Conservation (phyloP, 37 sponge, comb jelly and placozoan species). For the Crambe crambe region DNA sequence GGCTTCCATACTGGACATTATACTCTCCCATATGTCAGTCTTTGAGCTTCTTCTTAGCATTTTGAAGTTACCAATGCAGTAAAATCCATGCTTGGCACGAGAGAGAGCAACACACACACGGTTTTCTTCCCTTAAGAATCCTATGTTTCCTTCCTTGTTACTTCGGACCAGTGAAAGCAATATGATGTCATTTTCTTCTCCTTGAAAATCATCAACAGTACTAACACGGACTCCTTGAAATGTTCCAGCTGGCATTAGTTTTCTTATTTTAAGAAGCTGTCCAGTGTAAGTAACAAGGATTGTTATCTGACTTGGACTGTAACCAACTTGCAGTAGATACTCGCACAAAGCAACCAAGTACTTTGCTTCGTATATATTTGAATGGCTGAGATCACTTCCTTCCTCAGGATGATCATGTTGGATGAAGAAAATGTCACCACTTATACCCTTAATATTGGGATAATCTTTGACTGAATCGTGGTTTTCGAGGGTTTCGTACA, state of each 20-base stretch:
- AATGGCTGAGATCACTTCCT: slow-evolving; percentile 59
- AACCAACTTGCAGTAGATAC: slow-evolving; percentile 74
- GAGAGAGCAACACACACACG: slow-evolving; percentile 96
- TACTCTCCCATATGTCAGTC: slow-evolving; percentile 64
- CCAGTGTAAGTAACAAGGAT: slow-evolving; percentile 86
- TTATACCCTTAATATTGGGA: slow-evolving; percentile 60
- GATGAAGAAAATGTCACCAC: slow-evolving; percentile 68
- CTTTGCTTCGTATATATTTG: slow-evolving; percentile 79
- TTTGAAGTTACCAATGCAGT: slow-evolving; percentile 88
- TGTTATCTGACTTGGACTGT: slow-evolving; percentile 74
- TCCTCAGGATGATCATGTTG: slow-evolving; percentile 52
- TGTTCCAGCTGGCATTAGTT: slow-evolving; percentile 24
- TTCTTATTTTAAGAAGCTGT: slow-evolving; percentile 66
- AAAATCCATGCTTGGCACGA: slow-evolving; percentile 90
- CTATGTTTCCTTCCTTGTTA: slow-evolving; percentile 55
- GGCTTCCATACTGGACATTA: slow-evolving; percentile 53
- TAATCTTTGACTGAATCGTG: slow-evolving; percentile 58
- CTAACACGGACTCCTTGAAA: slow-evolving; percentile 69
- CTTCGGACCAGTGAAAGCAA: slow-evolving; percentile 87
- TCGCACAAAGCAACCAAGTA: slow-evolving; percentile 64
- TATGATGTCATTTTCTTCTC: slow-evolving; percentile 96
- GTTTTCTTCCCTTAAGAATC: slow-evolving; percentile 82
- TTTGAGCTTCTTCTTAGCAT: slow-evolving; percentile 43
- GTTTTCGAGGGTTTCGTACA: slow-evolving; percentile 68
- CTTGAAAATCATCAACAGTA: slow-evolving; percentile 93